These are phyloP conservation scores for Drosophila ochracea DNA, from an alignment of 2,888 invertebrate species.

Conservation along the genomic window DNA sequence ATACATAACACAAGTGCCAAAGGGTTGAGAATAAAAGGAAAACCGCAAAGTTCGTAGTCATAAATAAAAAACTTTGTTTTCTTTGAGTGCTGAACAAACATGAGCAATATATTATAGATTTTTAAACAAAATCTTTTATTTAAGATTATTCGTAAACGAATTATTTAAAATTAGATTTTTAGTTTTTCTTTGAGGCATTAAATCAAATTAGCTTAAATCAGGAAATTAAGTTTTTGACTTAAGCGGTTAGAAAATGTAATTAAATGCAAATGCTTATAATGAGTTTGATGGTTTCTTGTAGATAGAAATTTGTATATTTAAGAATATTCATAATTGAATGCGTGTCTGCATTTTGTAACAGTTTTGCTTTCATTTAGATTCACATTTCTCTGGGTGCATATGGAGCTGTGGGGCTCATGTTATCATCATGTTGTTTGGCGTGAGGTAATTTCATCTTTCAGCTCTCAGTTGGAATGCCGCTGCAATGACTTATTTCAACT, in stretches of 20 bases:
- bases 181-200: not conserved
- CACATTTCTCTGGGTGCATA: not conserved
- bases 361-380: not conserved
- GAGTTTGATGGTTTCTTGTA: not conserved
- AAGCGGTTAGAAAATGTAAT: not conserved
- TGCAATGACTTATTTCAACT: slow-evolving; percentile 65
- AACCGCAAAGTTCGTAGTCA: not conserved
- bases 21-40: not conserved
- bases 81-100: not conserved
- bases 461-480: slow-evolving; percentile 2
- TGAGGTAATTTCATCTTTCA: slow-evolving; percentile 56
- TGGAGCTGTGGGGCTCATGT: slow-evolving; percentile 28
- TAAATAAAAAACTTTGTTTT: not conserved
- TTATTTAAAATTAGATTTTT: not conserved
- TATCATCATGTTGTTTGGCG: slow-evolving; percentile 26
- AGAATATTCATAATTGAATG: not conserved
- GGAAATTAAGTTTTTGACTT: not conserved
- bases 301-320: not conserved
- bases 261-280: not conserved
- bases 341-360: not conserved
- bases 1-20: not conserved
- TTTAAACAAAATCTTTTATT: not conserved
- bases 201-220: not conserved
- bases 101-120: not conserved
- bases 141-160: not conserved